A percentile compares a stretch with the other conserved stretches of the same genome.
Evolutionary conservation across 2,888 invertebrate species (phyloP).

Genomic region (Dorcus parallelipipedus): DNA sequence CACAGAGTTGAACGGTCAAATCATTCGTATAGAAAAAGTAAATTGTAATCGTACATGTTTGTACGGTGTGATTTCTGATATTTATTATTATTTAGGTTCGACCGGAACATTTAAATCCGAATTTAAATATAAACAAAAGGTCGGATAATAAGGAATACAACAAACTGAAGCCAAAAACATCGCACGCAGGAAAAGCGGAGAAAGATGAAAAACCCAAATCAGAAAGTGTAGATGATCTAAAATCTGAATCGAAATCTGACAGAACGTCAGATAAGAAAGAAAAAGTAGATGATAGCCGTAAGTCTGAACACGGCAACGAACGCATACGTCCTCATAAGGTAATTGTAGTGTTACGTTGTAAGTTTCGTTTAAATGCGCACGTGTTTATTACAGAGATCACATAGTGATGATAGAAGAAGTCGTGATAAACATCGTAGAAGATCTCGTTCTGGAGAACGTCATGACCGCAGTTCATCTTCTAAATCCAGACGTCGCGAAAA

Average conservation of each 20-base stretch:
- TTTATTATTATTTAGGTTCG: slow-evolving; percentile 35
- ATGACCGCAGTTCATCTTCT: slow-evolving; percentile 25
- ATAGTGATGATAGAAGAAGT: slow-evolving; percentile 35
- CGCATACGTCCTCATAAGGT: background rate
- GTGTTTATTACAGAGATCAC: slow-evolving; percentile 23
- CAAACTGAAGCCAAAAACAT: slow-evolving; percentile 1
- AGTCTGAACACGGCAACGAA: background rate
- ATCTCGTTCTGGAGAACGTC: slow-evolving; percentile 37
- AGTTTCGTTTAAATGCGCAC: background rate
- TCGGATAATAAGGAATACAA: slow-evolving; percentile 14
- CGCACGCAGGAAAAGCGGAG: background rate
- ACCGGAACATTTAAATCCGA: slow-evolving; percentile 44
- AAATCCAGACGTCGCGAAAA: slow-evolving; percentile 47
- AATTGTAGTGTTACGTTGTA: background rate
- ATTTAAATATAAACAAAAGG: slow-evolving; percentile 22
- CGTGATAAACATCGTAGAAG: slow-evolving; percentile 20
- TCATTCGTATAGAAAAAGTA: slow-evolving; percentile 92
- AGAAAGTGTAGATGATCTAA: slow-evolving; percentile 11
- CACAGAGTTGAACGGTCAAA: slow-evolving; percentile 90
- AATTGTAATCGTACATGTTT: background rate
- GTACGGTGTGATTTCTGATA: background rate
- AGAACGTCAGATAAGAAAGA: slow-evolving; percentile 15
- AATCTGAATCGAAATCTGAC: slow-evolving; percentile 15
- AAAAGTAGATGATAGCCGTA: slow-evolving; percentile 17
- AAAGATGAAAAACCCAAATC: slow-evolving; percentile 14